Conservation (phyloP, 2,113 vertebrate species). For the Machaerirhynchus nigripectus region DNA sequence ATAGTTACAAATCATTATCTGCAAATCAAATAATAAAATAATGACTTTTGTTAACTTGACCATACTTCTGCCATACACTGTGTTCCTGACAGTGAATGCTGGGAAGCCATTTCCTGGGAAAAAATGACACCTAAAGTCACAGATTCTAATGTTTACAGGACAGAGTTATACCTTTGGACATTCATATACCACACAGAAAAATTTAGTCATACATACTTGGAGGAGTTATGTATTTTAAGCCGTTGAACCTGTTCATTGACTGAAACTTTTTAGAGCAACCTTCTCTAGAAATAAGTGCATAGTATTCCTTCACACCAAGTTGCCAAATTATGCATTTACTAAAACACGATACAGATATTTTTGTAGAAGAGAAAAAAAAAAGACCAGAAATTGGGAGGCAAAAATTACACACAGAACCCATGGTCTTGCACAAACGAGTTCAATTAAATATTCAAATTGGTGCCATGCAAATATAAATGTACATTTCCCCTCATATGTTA, state of each 20-base stretch:
- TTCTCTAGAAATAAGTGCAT: not conserved
- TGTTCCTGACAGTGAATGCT: not conserved
- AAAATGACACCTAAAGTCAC: not conserved
- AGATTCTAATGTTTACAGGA: not conserved
- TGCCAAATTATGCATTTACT: not conserved
- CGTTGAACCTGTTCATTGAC: not conserved
- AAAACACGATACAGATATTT: not conserved
- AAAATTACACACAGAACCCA: not conserved
- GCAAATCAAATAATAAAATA: not conserved
- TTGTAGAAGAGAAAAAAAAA: not conserved
- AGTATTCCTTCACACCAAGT: not conserved
- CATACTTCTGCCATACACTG: not conserved
- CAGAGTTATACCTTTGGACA: not conserved
- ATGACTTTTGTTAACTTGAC: not conserved
- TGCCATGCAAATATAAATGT: not conserved
- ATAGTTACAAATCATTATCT: not conserved
- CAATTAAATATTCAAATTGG: not conserved
- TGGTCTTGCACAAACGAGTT: slow-evolving; percentile 2
- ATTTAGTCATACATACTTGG: not conserved
- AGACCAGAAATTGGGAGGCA: not conserved
- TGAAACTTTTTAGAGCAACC: not conserved
- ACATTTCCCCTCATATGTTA: not conserved
- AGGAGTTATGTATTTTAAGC: not conserved
- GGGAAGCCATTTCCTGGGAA: not conserved
- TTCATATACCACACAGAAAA: not conserved